Base-by-base conservation (phyloP, 2,797 vertebrate genomes). In the Chelonia mydas region DNA sequence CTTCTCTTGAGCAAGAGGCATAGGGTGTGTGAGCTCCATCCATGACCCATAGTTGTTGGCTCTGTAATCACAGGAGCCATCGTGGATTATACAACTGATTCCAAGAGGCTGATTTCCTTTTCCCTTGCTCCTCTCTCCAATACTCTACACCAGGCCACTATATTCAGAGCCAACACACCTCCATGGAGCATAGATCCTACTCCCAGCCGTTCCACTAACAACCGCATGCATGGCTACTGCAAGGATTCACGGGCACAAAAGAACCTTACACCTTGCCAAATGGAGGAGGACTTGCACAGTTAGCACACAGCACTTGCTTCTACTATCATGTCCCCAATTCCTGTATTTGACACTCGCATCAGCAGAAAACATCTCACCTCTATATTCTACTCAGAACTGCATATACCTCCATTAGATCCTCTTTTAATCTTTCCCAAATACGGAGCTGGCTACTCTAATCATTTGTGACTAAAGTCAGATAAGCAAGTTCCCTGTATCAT, bases 391-490 rank as follows among this genome's bases (percentile, higher is more conserved):
- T 17, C 41, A 47, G 5, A 49, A 77, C 23, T 16, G 45, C 4
- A 4, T 49, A 49, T 16, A 47, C 11, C 13, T 45, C 74, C 50
- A 49, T 74, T 49, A 49, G 25, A 47, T 19, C 28, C 6, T 5
- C 51, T 74, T 54, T 31, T 11, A 3, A 9, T 76, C 6, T 45
- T 49, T 27, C 79, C 33, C 68, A 61, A 49, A n/a, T 37, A 19
- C 53, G 41, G 25, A 27, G 7, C 13, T 21, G 87, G 77, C 77
- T 87, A 25, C 54, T 77, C 9, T 28, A 0, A 55, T 27, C 0
- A 0, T 5, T 6, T 11, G 28, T 49, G 31, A 45, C 61, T 1
- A 1, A 5, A 7, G 41, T 17, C 49, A n/a, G n/a, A 74, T 7
- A 81, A 51, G 77, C 72, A 77, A 49, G 74, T 47, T 77, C 25